A percentile compares a stretch with the other conserved stretches of the same genome.
Conservation (phyloP, 2,113 vertebrate genomes). For the Jacana jacana region DNA sequence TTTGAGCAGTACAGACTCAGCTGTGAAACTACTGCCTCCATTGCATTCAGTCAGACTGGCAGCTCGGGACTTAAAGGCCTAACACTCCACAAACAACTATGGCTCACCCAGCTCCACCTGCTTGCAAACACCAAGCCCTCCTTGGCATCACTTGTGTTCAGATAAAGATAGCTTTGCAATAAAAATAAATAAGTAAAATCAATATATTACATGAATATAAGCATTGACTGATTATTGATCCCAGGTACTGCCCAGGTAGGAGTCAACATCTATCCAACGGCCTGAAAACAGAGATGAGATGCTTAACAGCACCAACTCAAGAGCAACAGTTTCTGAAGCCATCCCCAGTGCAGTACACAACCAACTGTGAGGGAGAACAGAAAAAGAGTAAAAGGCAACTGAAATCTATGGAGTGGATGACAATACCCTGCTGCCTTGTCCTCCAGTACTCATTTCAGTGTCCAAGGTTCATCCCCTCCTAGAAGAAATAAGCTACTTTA, state of each 20-base stretch:
- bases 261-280: neutral
- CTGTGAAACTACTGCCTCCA: neutral
- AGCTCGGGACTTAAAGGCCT: neutral
- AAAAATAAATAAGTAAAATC: neutral
- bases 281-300: neutral
- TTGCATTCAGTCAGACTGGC: neutral
- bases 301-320: neutral
- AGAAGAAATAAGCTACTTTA: neutral
- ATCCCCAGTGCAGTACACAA: neutral
- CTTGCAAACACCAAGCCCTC: neutral
- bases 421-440: neutral
- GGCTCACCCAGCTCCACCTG: neutral
- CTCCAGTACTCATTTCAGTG: neutral
- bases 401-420: neutral
- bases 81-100: neutral
- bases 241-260: neutral
- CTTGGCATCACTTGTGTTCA: neutral
- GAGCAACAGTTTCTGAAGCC: neutral
- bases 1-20: neutral
- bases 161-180: neutral
- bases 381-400: neutral
- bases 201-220: neutral
- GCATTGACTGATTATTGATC: neutral
- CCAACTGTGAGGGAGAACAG: neutral
- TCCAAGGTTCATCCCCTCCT: neutral